phyloP scores from a whole-genome alignment of 2,888 invertebrate genomes.

The Hirtodrosophila confusa region DNA sequence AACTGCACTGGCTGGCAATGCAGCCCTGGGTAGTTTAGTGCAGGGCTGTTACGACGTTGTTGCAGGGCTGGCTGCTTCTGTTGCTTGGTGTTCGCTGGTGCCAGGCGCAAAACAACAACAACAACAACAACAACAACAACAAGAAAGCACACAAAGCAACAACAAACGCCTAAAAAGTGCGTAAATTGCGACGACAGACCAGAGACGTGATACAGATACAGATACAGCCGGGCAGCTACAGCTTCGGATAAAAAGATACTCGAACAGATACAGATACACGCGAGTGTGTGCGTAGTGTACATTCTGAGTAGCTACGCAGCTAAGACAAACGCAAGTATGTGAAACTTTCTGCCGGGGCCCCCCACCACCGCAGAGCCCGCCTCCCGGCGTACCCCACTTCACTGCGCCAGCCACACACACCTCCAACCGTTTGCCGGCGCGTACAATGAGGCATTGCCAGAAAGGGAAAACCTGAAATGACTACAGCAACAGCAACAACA shows the following conservation, averaged over 20 bases:
- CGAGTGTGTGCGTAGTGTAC: constrained; percentile 23
- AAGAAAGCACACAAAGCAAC: too few relatives aligned
- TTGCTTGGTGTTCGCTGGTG: background rate
- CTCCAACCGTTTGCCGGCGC: constrained; percentile 38
- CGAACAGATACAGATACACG: constrained; percentile 21
- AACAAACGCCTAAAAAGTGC: constrained; percentile 45
- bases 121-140: background rate
- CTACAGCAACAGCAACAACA: constrained; percentile 47
- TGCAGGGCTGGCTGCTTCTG: background rate
- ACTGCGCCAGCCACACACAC: constrained; percentile 22
- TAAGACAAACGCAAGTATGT: constrained; percentile 36
- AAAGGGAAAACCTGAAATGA: constrained; percentile 78
- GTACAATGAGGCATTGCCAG: constrained; percentile 63
- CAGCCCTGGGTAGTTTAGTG: background rate
- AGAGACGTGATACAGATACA: constrained; percentile 52
- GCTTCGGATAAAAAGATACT: constrained; percentile 41
- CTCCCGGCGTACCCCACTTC: background rate
- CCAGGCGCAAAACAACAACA: constrained; percentile 3
- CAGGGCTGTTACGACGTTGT: background rate
- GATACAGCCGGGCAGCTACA: constrained; percentile 19
- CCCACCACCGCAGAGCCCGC: background rate
- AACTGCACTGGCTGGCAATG: too few relatives aligned
- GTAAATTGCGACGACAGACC: constrained; percentile 44
- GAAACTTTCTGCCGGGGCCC: constrained; percentile 36
- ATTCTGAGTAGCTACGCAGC: constrained; percentile 30